These are phyloP conservation scores for Natrix natrix DNA, from an alignment of 2,797 vertebrate genomes.

Conservation along the genomic window DNA sequence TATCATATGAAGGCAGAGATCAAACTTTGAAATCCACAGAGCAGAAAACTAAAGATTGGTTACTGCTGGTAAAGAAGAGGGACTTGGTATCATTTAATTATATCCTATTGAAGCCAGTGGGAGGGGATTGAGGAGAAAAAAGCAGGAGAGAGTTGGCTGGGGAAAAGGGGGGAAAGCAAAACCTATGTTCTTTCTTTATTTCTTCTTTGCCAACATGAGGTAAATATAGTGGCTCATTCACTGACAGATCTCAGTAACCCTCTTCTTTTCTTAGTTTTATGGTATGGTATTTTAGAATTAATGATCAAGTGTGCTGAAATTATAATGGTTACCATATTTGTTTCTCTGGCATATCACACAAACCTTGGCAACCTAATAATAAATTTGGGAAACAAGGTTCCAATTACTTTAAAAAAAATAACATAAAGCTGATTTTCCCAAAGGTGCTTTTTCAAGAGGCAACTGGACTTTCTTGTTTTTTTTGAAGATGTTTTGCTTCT, in stretches of 20 bases:
- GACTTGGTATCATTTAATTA: neutral
- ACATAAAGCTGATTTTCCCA: too few relatives aligned
- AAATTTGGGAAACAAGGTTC: constrained; percentile 41
- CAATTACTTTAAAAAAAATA: neutral
- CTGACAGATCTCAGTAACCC: neutral
- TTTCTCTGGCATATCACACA: constrained; percentile 33
- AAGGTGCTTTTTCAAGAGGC: too few relatives aligned
- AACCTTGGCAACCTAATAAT: constrained; percentile 38
- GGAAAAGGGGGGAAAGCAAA: neutral
- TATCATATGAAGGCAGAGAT: neutral
- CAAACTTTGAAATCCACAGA: neutral
- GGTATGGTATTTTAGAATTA: neutral
- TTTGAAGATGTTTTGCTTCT: too few relatives aligned
- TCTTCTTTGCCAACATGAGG: neutral
- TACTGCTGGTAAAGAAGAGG: neutral
- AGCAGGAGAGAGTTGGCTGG: neutral
- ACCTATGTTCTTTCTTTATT: neutral
- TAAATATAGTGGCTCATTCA: neutral
- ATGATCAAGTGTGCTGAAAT: neutral
- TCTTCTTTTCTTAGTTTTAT: neutral
- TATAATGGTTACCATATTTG: neutral
- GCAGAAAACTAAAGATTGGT: neutral
- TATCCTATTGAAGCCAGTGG: neutral
- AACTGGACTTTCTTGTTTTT: too few relatives aligned
- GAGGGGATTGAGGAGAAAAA: neutral